Base-by-base conservation (phyloP, 2,797 vertebrate species). In the Brotogeris chrysoptera region DNA sequence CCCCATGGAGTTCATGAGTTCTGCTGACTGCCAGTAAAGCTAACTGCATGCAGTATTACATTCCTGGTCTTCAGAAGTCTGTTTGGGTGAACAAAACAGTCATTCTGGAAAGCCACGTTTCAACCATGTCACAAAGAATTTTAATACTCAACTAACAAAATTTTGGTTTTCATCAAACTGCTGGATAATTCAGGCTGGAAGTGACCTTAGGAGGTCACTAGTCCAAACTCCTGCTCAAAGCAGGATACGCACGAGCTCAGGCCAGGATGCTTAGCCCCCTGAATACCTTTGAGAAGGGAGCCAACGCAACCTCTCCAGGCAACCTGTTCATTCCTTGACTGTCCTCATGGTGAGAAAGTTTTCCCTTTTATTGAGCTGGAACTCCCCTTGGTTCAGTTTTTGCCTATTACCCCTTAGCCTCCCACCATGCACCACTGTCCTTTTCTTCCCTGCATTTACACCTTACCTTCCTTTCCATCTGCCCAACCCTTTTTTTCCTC, bases 111-210 rank as follows among this genome's bases (percentile, higher is more conserved):
- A 90, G 41, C 30, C 41, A 57, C 0, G 0, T 25, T 44, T 39
- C 4, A 14, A 43, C 19, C 10, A n/a, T 1, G 6, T 28, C 38
- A 82, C 16, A 28, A 73, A 30, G 50, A 85, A 60, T 39, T 80
- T 43, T 38, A 83, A 91, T 14, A 60, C 4, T 69, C 10, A 3
- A 30, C 19, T 76, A 76, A 69, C 5, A 82, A 2, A 20, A 63
- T 27, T 32, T 19, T 46, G 16, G 5, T 72, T 81, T 44, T 55
- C 27, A 63, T 61, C 7, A 2, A 66, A 74, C 28, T 0, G 0
- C 8, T 41, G 28, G 34, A 59, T 32, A 69, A 72, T 27, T 76
- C 64, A 86, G 27, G 34, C 36, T 60, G 27, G 39, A 77, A 90
- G 25, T 14, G 20, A 80, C 17, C 24, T 64, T 41, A 30, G 38